Evolutionary conservation across 2,797 vertebrate genomes (phyloP).

Genomic region (Pseudochromis fuscus): DNA sequence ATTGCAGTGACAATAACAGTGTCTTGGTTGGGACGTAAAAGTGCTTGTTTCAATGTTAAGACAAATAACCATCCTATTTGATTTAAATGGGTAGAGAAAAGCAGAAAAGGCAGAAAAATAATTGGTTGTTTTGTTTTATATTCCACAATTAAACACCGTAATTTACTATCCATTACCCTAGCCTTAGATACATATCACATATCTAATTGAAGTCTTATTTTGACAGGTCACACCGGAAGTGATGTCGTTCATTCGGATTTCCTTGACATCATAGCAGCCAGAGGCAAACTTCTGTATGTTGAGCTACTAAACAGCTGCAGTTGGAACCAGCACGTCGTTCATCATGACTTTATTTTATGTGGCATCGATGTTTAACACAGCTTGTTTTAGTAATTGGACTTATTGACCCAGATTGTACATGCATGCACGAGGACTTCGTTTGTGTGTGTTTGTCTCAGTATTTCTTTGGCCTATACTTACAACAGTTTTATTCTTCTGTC

Average conservation of each 20-base stretch:
- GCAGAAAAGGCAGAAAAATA: no score
- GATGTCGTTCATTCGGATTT: neutral
- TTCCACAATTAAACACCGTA: no score
- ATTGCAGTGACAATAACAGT: no score
- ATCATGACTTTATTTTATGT: constrained; percentile 20
- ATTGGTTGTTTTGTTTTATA: no score
- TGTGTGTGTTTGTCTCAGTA: neutral
- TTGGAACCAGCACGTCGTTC: neutral
- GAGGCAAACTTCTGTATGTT: constrained; percentile 19
- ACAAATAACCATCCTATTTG: no score
- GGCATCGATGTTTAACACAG: neutral
- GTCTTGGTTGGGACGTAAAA: no score
- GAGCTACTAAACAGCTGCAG: constrained; percentile 32
- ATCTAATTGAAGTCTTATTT: no score
- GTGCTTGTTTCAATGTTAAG: no score
- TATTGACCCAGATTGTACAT: neutral
- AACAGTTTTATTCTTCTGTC: neutral
- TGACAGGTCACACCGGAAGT: constrained; percentile 53
- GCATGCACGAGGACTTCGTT: neutral
- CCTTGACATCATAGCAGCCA: neutral
- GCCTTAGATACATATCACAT: no score
- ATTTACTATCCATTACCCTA: no score
- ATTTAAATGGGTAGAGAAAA: no score
- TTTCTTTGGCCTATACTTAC: no score
- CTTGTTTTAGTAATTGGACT: neutral